Conservation (phyloP, 2,888 invertebrate genomes). For the Eutolmus rufibarbis region DNA sequence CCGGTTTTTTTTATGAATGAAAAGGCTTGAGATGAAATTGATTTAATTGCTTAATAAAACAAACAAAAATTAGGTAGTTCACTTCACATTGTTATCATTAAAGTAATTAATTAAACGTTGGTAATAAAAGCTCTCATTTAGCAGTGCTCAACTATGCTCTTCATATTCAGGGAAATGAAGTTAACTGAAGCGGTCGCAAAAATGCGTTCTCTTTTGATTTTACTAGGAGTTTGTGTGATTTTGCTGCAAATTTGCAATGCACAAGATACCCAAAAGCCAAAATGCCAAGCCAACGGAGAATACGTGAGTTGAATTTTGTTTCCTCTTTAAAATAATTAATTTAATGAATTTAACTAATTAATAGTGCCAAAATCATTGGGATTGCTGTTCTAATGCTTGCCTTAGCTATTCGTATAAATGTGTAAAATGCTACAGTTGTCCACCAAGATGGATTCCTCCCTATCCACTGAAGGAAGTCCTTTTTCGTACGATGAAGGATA, state of each 20-base stretch:
- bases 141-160: not conserved
- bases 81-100: not conserved
- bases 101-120: not conserved
- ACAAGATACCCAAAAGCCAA: slow-evolving; percentile 23
- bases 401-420: slow-evolving; percentile 55
- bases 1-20: not conserved
- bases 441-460: not conserved
- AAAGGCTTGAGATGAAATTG: not conserved
- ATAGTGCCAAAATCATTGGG: slow-evolving; percentile 57
- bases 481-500: not conserved
- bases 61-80: not conserved
- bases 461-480: not conserved
- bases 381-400: slow-evolving; percentile 59
- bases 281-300: slow-evolving; percentile 52
- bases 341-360: not conserved
- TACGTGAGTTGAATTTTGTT: slow-evolving; percentile 52
- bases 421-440: slow-evolving; percentile 45
- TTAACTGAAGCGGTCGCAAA: not conserved
- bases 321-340: not conserved
- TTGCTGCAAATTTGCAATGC: slow-evolving; percentile 25
- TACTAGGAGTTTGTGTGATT: not conserved
- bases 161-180: not conserved
- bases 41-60: not conserved
- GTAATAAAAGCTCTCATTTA: not conserved
- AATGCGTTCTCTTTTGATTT: not conserved